These are phyloP conservation scores for Chrysolina oricalcia DNA, from an alignment of 2,888 invertebrate genomes.

Conservation along the genomic window DNA sequence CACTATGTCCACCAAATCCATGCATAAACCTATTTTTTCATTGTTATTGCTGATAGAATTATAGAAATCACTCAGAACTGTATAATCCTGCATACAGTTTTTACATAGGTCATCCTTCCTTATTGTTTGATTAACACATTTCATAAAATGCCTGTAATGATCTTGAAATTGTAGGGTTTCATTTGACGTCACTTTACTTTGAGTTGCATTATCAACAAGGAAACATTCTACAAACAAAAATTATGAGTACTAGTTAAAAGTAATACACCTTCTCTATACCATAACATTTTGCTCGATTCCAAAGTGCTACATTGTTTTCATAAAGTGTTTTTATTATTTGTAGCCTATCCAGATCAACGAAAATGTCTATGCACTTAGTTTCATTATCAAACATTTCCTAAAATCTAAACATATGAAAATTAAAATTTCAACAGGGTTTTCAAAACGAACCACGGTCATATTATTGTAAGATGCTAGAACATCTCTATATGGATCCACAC, in stretches of 20 bases:
- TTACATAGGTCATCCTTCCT: constrained; percentile 72
- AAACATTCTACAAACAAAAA: constrained; percentile 74
- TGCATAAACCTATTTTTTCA: constrained; percentile 77
- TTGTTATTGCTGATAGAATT: constrained; percentile 75
- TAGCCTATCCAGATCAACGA: constrained; percentile 77
- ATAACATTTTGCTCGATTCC: constrained; percentile 78
- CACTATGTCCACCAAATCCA: constrained; percentile 81
- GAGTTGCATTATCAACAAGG: constrained; percentile 70
- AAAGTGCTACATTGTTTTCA: constrained; percentile 74
- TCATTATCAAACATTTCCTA: constrained; percentile 66
- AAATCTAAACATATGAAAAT: constrained; percentile 32
- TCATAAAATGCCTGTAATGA: constrained; percentile 71
- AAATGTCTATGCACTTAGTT: constrained; percentile 75
- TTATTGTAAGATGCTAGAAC: constrained; percentile 74
- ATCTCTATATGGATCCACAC: constrained; percentile 74
- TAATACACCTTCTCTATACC: constrained; percentile 68
- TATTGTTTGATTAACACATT: constrained; percentile 69
- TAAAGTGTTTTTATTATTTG: constrained; percentile 77
- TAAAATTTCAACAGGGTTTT: constrained; percentile 19
- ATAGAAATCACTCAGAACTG: constrained; percentile 75
- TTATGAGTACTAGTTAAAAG: background rate
- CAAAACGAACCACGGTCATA: constrained; percentile 69
- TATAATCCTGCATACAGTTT: constrained; percentile 75
- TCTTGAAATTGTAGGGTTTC: constrained; percentile 73
- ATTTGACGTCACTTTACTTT: constrained; percentile 71